Conservation (phyloP, 37 sponge, comb jelly and placozoan genomes). For the Chondrilla cf. caribensis region DNA sequence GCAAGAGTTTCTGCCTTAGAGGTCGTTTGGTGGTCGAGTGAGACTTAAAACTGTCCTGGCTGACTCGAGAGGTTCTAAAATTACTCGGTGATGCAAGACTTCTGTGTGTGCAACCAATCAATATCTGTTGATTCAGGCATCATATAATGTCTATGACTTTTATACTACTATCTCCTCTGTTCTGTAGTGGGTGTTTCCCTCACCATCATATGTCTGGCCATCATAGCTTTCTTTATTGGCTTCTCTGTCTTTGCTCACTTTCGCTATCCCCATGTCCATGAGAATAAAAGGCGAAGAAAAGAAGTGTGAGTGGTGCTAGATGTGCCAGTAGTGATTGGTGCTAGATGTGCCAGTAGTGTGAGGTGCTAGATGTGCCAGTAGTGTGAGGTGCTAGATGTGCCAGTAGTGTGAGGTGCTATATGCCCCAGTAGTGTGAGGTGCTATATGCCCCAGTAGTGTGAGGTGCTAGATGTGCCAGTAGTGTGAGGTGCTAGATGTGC, state of each 20-base stretch:
- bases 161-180: background rate
- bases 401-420: too few relatives aligned
- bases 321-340: too few relatives aligned
- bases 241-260: slow-evolving; percentile 61
- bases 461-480: too few relatives aligned
- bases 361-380: too few relatives aligned
- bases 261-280: slow-evolving; percentile 70
- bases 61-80: background rate
- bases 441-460: too few relatives aligned
- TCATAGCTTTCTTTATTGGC: slow-evolving; percentile 42
- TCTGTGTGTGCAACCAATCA: too few relatives aligned
- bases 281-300: slow-evolving; percentile 44
- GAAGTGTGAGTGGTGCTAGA: background rate
- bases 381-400: too few relatives aligned
- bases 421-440: too few relatives aligned
- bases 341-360: too few relatives aligned
- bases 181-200: slow-evolving; percentile 54
- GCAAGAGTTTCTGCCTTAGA: slow-evolving; percentile 44
- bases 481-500: too few relatives aligned
- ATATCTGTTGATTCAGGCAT: too few relatives aligned
- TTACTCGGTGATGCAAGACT: too few relatives aligned
- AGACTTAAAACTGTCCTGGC: slow-evolving; percentile 27
- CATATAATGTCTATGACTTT: background rate
- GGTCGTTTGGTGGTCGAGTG: slow-evolving; percentile 39
- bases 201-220: slow-evolving; percentile 42